A percentile compares a stretch with the other conserved stretches of the same genome.
Conservation (phyloP, 2,888 invertebrate genomes). For the Orthosia gracilis region DNA sequence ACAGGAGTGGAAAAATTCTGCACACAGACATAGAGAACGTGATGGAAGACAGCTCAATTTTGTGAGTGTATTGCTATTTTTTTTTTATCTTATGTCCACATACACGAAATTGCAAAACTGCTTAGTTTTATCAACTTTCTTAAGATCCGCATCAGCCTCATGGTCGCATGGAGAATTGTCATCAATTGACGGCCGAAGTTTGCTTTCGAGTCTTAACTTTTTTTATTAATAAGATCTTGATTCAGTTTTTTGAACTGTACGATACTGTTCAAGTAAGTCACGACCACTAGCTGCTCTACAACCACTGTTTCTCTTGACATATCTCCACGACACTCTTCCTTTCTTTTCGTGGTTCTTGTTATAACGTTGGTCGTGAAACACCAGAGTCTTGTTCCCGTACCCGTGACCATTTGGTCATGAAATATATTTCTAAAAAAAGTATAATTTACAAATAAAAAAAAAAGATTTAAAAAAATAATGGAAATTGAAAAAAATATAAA, state of each 20-base stretch:
- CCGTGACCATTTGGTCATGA: slow-evolving; percentile 51
- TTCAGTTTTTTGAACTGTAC: slow-evolving; percentile 53
- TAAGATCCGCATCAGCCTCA: background rate
- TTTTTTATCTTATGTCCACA: too few relatives aligned
- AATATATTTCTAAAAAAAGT: slow-evolving; percentile 37
- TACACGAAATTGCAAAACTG: background rate
- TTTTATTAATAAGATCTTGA: slow-evolving; percentile 29
- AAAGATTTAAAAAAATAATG: too few relatives aligned
- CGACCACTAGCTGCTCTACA: slow-evolving; percentile 66
- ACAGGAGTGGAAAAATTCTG: too few relatives aligned
- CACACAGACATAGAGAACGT: too few relatives aligned
- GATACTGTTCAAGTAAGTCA: slow-evolving; percentile 58
- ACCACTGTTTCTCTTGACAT: slow-evolving; percentile 68
- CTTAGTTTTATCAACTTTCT: background rate
- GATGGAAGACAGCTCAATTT: background rate
- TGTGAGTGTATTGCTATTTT: background rate
- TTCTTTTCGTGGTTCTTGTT: slow-evolving; percentile 64
- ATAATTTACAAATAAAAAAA: too few relatives aligned
- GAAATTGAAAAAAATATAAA: too few relatives aligned
- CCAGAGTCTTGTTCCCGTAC: slow-evolving; percentile 63
- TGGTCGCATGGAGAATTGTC: too few relatives aligned
- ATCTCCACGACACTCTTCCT: slow-evolving; percentile 71
- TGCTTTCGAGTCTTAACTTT: background rate
- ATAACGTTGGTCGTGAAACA: slow-evolving; percentile 68
- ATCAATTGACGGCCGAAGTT: too few relatives aligned